These are phyloP conservation scores for Tetramorium parvispinum DNA, from an alignment of 1,140 invertebrate species.

Conservation along the genomic window DNA sequence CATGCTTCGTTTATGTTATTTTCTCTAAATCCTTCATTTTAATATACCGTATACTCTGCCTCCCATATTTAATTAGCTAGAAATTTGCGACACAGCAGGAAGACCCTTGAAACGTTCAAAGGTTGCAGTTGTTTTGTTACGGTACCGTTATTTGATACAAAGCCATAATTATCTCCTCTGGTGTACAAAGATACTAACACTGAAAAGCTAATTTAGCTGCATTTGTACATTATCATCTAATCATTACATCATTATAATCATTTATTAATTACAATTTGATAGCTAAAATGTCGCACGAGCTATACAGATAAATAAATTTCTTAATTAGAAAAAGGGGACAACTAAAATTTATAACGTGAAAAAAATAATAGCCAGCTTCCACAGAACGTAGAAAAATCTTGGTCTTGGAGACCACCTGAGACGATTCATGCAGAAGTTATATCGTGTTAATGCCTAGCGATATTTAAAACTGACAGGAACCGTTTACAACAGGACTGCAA, in stretches of 20 bases:
- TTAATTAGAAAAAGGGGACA: neutral
- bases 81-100: slow-evolving; percentile 19
- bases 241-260: neutral
- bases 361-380: neutral
- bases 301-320: neutral
- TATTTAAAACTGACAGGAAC: slow-evolving; percentile 12
- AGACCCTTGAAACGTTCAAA: slow-evolving; percentile 29
- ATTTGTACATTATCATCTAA: neutral
- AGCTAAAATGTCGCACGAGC: neutral
- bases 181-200: slow-evolving; percentile 26
- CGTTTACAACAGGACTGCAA: slow-evolving; percentile 37
- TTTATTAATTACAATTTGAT: neutral
- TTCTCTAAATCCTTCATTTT: neutral
- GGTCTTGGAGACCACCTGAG: neutral
- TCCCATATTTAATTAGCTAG: slow-evolving; percentile 8
- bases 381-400: neutral
- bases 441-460: neutral
- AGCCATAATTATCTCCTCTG: slow-evolving; percentile 19
- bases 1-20: slow-evolving; percentile 6
- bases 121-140: slow-evolving; percentile 18
- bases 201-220: slow-evolving; percentile 36
- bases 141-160: slow-evolving; percentile 21
- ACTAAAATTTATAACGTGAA: neutral
- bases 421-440: neutral
- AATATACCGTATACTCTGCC: neutral